Conservation (phyloP, 1,140 invertebrate genomes). For the Phymastichus coffea region DNA sequence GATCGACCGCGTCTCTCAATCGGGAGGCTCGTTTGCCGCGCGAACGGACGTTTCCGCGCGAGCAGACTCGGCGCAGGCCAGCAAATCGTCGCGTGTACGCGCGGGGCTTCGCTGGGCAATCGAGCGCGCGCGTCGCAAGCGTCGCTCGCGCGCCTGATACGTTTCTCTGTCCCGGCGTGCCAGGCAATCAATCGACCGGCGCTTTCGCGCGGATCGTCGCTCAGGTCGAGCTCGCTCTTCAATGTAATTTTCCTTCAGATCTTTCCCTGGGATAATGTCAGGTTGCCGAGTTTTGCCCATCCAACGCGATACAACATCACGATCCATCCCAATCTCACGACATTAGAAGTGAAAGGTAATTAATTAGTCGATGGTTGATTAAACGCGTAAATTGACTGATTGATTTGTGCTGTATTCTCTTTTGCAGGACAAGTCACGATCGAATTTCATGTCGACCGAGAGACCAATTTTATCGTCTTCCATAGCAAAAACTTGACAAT, state of each 20-base stretch:
- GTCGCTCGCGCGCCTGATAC: background rate
- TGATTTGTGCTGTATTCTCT: conserved; percentile 10
- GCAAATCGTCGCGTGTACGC: too few relatives aligned
- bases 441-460: conserved; percentile 78
- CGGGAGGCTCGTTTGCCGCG: too few relatives aligned
- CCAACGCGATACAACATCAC: conserved; percentile 86
- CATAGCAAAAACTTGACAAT: conserved; percentile 89
- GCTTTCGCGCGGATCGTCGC: background rate
- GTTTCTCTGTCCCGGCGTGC: too few relatives aligned
- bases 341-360: conserved; percentile 80
- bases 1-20: too few relatives aligned
- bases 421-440: conserved; percentile 79
- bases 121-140: background rate
- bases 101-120: background rate
- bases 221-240: too few relatives aligned
- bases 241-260: too few relatives aligned
- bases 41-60: too few relatives aligned
- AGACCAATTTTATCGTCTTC: conserved; percentile 87
- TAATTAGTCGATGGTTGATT: background rate
- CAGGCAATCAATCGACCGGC: conserved; percentile 34
- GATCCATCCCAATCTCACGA: conserved; percentile 92
- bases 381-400: background rate
- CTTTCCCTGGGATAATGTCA: conserved; percentile 87
- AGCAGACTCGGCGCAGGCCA: too few relatives aligned
- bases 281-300: conserved; percentile 77